phyloP scores from a whole-genome alignment of 2,797 vertebrate species.

The Dendrocincla fuliginosa region DNA sequence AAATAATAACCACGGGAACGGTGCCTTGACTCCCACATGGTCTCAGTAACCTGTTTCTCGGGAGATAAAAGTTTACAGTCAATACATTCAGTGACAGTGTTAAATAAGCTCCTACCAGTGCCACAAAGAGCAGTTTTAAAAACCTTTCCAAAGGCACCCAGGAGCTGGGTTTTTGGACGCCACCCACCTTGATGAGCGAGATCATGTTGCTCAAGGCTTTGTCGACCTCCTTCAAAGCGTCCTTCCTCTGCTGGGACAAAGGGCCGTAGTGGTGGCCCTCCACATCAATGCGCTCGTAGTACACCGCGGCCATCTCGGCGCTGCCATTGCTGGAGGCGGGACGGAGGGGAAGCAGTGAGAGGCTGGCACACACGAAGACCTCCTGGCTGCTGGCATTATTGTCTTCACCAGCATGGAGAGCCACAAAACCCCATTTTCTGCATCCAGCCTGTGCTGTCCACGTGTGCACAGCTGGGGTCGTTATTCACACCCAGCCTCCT shows the following conservation, averaged over 20 bases:
- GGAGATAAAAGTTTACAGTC: neutral
- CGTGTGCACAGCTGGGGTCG: accelerated
- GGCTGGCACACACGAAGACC: neutral
- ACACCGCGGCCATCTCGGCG: slow-evolving; percentile 87
- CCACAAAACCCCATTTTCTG: accelerated
- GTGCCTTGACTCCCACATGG: neutral
- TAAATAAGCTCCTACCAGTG: neutral
- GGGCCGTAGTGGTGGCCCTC: slow-evolving; percentile 93
- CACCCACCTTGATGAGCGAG: slow-evolving; percentile 83
- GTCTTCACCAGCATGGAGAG: neutral
- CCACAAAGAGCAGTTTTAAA: neutral
- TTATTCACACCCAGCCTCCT: neutral
- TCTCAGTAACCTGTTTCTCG: neutral
- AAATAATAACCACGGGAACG: neutral
- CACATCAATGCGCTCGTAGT: slow-evolving; percentile 91
- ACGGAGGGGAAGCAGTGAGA: neutral
- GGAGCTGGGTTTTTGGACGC: neutral
- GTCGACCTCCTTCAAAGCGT: slow-evolving; percentile 83
- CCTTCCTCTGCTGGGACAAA: slow-evolving; percentile 80
- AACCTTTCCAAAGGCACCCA: neutral
- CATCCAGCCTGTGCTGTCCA: neutral
- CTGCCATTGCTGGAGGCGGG: slow-evolving; percentile 68
- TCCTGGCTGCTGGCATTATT: neutral
- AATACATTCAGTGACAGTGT: neutral
- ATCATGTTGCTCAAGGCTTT: slow-evolving; percentile 81